phyloP scores from a whole-genome alignment of 1,140 invertebrate species.

The Popillia japonica region DNA sequence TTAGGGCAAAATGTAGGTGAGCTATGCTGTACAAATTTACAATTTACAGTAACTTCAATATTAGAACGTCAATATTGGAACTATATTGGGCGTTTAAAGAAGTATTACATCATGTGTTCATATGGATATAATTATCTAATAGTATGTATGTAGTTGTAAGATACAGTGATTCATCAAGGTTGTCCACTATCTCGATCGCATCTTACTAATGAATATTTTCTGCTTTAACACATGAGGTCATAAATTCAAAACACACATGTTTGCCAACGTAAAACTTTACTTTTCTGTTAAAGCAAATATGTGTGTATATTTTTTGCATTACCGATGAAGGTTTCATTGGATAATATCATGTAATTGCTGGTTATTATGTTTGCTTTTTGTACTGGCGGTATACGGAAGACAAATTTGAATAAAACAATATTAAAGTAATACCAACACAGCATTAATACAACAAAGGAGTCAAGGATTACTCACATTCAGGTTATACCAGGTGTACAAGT shows the following conservation, averaged over 20 bases:
- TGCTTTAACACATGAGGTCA: constrained; percentile 8
- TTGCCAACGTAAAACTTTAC: neutral
- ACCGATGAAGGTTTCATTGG: neutral
- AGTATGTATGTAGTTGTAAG: neutral
- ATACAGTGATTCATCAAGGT: constrained; percentile 21
- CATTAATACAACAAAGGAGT: no score
- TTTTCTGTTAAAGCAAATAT: neutral
- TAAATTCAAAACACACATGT: neutral
- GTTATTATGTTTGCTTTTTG: neutral
- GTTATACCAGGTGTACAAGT: no score
- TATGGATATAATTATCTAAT: neutral
- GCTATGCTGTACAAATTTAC: neutral
- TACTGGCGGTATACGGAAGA: neutral
- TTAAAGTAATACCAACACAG: neutral
- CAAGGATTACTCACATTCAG: no score
- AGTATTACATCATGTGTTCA: constrained; percentile 1
- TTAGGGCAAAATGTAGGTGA: neutral
- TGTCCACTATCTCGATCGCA: neutral
- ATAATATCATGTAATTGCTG: neutral
- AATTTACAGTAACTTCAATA: neutral
- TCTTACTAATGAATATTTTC: neutral
- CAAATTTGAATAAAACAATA: neutral
- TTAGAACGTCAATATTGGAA: no score
- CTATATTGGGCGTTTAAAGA: no score
- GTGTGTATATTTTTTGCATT: neutral